Percentiles rank a stretch among this genome's conserved stretches.
phyloP scores from a whole-genome alignment of 2,113 vertebrate genomes.

The Montifringilla adamsi region DNA sequence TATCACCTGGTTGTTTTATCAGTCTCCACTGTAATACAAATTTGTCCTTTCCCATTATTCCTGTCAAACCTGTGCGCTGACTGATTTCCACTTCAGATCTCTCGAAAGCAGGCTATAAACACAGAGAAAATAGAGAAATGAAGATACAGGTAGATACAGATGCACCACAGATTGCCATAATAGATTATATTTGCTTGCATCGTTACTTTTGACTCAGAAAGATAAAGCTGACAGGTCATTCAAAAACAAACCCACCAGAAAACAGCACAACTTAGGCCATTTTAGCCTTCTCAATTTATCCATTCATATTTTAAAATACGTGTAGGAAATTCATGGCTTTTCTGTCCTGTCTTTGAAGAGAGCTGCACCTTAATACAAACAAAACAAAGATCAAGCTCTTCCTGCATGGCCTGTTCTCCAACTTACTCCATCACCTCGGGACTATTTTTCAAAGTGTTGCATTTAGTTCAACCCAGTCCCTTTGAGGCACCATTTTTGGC shows the following conservation, averaged over 20 bases:
- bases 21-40: neutral
- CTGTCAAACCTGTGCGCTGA: neutral
- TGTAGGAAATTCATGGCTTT: neutral
- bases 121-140: neutral
- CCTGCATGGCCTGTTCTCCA: neutral
- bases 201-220: neutral
- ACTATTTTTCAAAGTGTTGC: neutral
- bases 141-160: neutral
- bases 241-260: neutral
- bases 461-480: neutral
- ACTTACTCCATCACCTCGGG: accelerated
- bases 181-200: neutral
- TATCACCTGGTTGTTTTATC: neutral
- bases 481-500: neutral
- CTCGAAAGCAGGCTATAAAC: neutral
- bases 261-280: neutral
- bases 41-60: neutral
- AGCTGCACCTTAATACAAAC: neutral
- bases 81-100: neutral
- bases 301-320: neutral
- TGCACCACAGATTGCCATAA: neutral
- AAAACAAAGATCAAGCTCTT: neutral
- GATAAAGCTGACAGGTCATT: neutral
- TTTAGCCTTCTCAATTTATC: neutral
- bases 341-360: neutral